phyloP scores from a whole-genome alignment of 1,140 invertebrate species.

The Formica selysi region DNA sequence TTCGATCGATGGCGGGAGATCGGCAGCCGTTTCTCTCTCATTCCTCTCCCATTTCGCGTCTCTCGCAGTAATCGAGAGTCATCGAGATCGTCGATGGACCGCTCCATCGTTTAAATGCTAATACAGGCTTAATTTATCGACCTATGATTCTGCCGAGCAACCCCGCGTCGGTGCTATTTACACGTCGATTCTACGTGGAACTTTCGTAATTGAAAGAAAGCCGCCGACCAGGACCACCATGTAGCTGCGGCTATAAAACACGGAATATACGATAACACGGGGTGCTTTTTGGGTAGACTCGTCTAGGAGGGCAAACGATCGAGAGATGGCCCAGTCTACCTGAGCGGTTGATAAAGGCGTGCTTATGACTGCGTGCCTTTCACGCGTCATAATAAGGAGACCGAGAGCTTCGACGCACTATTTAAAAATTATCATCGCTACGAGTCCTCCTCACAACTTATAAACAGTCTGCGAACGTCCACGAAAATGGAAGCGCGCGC shows the following conservation, averaged over 20 bases:
- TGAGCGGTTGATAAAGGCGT: slow-evolving; percentile 68
- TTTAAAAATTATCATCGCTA: slow-evolving; percentile 36
- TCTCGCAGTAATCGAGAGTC: slow-evolving; percentile 51
- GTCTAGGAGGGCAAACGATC: slow-evolving; percentile 72
- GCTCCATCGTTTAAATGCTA: slow-evolving; percentile 75
- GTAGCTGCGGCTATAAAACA: slow-evolving; percentile 65
- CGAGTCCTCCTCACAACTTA: slow-evolving; percentile 5
- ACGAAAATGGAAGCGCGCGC: slow-evolving; percentile 12
- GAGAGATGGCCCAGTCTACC: slow-evolving; percentile 61
- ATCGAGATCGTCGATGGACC: slow-evolving; percentile 42
- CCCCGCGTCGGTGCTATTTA: slow-evolving; percentile 67
- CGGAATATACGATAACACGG: slow-evolving; percentile 74
- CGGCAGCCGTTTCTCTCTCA: slow-evolving; percentile 2
- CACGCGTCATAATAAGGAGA: slow-evolving; percentile 56
- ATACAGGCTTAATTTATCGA: slow-evolving; percentile 73
- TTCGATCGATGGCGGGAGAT: slow-evolving; percentile 13
- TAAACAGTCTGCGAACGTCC: slow-evolving; percentile 29
- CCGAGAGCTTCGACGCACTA: background rate
- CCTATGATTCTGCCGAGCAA: slow-evolving; percentile 68
- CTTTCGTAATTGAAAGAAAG: slow-evolving; percentile 76
- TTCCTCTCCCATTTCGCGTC: slow-evolving; percentile 47
- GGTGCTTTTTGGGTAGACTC: slow-evolving; percentile 53
- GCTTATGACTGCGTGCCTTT: slow-evolving; percentile 40
- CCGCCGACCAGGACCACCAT: slow-evolving; percentile 75
- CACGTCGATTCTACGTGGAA: slow-evolving; percentile 70